A percentile compares a stretch with the other conserved stretches of the same genome.
These are phyloP conservation scores for Nannoperca australis DNA, from an alignment of 2,797 vertebrate genomes.

Conservation along the genomic window DNA sequence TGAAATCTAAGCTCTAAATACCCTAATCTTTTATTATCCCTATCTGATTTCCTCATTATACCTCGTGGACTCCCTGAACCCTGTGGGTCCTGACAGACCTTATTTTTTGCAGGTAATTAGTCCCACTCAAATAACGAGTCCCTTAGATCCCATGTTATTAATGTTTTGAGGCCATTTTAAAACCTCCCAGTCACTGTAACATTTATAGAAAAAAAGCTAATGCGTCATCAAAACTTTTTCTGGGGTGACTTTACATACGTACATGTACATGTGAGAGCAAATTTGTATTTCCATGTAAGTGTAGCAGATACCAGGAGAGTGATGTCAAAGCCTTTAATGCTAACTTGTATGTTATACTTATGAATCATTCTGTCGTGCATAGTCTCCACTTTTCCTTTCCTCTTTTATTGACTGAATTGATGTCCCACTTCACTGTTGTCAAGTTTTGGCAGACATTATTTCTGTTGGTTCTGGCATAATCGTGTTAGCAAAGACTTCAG, in stretches of 20 bases:
- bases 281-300: neutral
- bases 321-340: neutral
- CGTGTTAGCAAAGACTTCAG: constrained; percentile 21
- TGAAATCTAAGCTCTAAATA: neutral
- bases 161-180: constrained; percentile 37
- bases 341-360: neutral
- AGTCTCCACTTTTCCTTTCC: neutral
- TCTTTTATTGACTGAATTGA: constrained; percentile 20
- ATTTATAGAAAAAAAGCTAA: neutral
- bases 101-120: constrained; percentile 62
- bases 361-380: constrained; percentile 10
- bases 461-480: constrained; percentile 21
- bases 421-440: constrained; percentile 15
- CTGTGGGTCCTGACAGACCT: constrained; percentile 40
- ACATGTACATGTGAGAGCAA: neutral
- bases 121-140: constrained; percentile 46
- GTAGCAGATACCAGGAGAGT: neutral
- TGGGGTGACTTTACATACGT: neutral
- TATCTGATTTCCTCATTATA: constrained; percentile 17
- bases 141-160: constrained; percentile 45
- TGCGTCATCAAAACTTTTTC: constrained; percentile 4
- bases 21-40: neutral
- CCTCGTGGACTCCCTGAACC: constrained; percentile 13
- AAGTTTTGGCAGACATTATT: constrained; percentile 17
- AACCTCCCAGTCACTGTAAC: constrained; percentile 25